A percentile compares a stretch with the other conserved stretches of the same genome.
Evolutionary conservation across 2,797 vertebrate genomes (phyloP).

Genomic region (Malurus leucopterus): DNA sequence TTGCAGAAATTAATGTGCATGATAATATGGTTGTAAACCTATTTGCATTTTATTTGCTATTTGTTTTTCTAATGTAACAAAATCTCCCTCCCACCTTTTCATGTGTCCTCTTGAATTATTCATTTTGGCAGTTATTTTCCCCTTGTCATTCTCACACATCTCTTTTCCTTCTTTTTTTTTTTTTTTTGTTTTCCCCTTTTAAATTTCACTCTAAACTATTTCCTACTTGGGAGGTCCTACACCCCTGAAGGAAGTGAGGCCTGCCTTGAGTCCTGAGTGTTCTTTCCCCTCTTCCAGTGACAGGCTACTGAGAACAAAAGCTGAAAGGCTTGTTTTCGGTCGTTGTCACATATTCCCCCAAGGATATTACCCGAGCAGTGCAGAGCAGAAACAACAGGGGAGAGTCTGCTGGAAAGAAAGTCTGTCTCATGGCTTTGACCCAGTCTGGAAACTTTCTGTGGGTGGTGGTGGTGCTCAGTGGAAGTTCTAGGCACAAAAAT

Average conservation of each 20-base stretch:
- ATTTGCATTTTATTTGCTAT: constrained; percentile 38
- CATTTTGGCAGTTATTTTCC: neutral
- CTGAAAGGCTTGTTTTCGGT: neutral
- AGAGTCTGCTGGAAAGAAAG: neutral
- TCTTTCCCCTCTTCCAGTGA: neutral
- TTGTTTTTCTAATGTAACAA: constrained; percentile 46
- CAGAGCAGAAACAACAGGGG: neutral
- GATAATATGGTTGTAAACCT: constrained; percentile 24
- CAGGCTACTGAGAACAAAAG: neutral
- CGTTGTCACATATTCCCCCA: neutral
- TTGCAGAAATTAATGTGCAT: constrained; percentile 18
- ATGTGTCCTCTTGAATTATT: neutral
- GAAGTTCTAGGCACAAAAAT: neutral
- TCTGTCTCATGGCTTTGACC: neutral
- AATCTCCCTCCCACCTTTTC: neutral
- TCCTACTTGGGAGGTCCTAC: constrained; percentile 13
- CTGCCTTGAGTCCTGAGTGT: neutral
- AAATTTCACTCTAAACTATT: neutral
- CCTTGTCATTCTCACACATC: neutral
- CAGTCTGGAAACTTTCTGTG: neutral
- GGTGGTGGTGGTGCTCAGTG: neutral
- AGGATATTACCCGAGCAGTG: neutral
- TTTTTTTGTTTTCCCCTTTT: neutral
- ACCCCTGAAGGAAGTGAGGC: neutral
- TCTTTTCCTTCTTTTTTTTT: neutral